These are phyloP conservation scores for Congeria kusceri DNA, from an alignment of 2,888 invertebrate species.

Conservation along the genomic window DNA sequence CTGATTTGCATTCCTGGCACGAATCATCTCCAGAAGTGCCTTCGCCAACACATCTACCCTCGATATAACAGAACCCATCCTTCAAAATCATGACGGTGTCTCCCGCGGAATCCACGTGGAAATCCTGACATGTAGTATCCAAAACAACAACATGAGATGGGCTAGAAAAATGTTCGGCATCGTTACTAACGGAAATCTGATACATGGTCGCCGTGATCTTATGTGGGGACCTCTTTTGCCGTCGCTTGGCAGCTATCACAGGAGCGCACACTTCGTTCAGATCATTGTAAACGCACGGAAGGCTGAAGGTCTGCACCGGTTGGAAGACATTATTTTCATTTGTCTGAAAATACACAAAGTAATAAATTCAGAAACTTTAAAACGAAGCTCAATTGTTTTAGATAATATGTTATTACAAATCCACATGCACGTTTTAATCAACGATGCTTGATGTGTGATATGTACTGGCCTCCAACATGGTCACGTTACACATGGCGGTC, in stretches of 20 bases:
- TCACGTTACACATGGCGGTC: constrained; percentile 13
- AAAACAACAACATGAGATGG: background rate
- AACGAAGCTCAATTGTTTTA: no score
- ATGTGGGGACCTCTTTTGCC: background rate
- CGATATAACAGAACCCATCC: constrained; percentile 32
- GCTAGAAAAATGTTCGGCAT: background rate
- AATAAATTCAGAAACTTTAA: background rate
- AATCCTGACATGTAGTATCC: constrained; percentile 1
- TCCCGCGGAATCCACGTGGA: background rate
- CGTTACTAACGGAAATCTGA: constrained; percentile 3
- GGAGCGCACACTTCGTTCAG: constrained; percentile 8
- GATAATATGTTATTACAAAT: no score
- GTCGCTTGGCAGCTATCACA: background rate
- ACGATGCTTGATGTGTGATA: background rate
- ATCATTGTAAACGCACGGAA: background rate
- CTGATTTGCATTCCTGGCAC: background rate
- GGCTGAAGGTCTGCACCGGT: background rate
- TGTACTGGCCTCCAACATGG: constrained; percentile 19
- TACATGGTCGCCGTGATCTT: background rate
- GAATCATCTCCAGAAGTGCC: background rate
- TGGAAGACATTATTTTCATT: background rate
- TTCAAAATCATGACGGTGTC: constrained; percentile 19
- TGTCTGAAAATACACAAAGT: background rate
- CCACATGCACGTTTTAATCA: no score
- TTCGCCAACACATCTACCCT: constrained; percentile 9